Conservation (phyloP, 2,797 vertebrate species). For the Pogoniulus pusillus region DNA sequence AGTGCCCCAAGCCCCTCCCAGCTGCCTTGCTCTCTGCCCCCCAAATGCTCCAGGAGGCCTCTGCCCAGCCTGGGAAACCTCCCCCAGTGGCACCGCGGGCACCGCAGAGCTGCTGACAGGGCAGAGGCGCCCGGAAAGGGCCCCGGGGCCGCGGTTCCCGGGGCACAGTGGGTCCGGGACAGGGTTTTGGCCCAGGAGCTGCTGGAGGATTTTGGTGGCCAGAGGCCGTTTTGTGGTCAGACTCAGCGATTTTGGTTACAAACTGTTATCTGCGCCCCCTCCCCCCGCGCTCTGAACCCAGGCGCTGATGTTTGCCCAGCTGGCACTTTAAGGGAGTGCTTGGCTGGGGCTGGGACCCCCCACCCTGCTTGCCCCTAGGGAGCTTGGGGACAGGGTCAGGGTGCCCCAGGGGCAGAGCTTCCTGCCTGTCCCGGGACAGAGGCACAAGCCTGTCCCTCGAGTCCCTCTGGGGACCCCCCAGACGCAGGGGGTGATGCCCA, state of each 20-base stretch:
- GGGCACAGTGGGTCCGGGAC: not conserved
- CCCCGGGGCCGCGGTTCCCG: not conserved
- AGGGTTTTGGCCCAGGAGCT: not conserved
- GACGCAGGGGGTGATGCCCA: not conserved
- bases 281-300: too few species aligned
- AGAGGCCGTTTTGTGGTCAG: constrained; percentile 9
- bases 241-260: constrained; percentile 27
- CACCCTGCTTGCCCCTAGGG: accelerated
- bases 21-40: not conserved
- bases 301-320: not conserved
- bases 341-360: accelerated
- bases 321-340: not conserved
- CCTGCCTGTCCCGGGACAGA: not conserved
- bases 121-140: constrained; percentile 2
- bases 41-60: not conserved
- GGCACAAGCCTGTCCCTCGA: not conserved
- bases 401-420: not conserved
- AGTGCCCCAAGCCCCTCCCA: not conserved
- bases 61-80: not conserved
- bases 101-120: constrained; percentile 46
- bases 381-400: not conserved
- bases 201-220: constrained; percentile 1
- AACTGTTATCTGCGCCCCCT: not conserved
- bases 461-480: accelerated
- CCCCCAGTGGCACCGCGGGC: accelerated